Percentiles rank a stretch among this genome's conserved stretches.
These are phyloP conservation scores for Lates japonicus DNA, from an alignment of 2,797 vertebrate species.

Conservation along the genomic window DNA sequence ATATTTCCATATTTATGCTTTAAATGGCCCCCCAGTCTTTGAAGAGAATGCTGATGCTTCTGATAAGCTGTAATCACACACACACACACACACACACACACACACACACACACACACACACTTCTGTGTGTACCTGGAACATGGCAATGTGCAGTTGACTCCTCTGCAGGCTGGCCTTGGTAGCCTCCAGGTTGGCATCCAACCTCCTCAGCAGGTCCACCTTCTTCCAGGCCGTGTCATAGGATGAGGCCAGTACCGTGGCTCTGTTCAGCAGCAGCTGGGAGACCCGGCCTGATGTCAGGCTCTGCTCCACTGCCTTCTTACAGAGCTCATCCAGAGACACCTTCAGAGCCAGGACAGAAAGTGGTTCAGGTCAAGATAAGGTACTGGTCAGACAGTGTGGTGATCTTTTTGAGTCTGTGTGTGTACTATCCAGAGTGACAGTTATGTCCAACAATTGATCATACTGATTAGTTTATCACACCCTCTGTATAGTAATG, in stretches of 20 bases:
- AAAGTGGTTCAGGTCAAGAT: neutral
- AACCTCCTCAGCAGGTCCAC: constrained; percentile 94
- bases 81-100: too few species aligned
- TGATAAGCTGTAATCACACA: too few species aligned
- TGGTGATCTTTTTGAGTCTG: neutral
- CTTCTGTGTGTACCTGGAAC: constrained; percentile 91
- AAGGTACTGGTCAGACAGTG: neutral
- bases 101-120: neutral
- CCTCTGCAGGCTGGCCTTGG: constrained; percentile 95
- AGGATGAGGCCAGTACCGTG: constrained; percentile 95
- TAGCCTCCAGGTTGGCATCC: constrained; percentile 93
- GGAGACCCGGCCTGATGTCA: constrained; percentile 91
- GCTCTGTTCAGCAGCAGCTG: constrained; percentile 96
- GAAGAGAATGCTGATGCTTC: too few species aligned
- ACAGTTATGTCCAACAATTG: too few species aligned
- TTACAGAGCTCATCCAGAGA: constrained; percentile 97
- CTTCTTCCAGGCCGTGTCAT: constrained; percentile 98
- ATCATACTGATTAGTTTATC: neutral
- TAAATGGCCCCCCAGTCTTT: too few species aligned
- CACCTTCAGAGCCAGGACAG: constrained; percentile 77
- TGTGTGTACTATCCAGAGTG: too few species aligned
- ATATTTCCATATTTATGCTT: too few species aligned
- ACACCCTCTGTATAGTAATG: neutral
- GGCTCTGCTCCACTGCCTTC: constrained; percentile 94
- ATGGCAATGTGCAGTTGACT: constrained; percentile 95